These are phyloP conservation scores for Emmelina monodactyla DNA, from an alignment of 2,888 invertebrate genomes.

Conservation along the genomic window DNA sequence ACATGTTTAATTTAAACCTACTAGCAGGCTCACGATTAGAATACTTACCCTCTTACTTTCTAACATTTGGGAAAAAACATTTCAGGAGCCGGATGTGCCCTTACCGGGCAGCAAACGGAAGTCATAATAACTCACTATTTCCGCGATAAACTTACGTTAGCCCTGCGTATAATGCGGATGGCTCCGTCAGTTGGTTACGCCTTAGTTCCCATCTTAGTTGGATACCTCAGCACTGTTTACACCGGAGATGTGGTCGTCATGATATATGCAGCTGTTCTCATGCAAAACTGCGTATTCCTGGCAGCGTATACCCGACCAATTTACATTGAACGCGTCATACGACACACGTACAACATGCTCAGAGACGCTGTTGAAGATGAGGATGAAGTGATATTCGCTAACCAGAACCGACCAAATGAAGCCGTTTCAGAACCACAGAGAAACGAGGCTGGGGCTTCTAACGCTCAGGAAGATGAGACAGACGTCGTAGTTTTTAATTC, in stretches of 20 bases:
- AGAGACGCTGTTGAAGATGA: constrained; percentile 55
- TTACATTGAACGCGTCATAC: constrained; percentile 56
- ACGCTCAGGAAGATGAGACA: constrained; percentile 37
- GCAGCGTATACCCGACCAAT: constrained; percentile 62
- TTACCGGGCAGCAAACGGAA: constrained; percentile 66
- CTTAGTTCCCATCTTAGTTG: constrained; percentile 55
- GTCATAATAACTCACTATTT: constrained; percentile 67
- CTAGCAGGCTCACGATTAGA: no score
- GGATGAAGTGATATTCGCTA: constrained; percentile 67
- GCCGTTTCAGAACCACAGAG: constrained; percentile 5
- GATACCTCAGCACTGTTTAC: constrained; percentile 48
- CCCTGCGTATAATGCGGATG: constrained; percentile 58
- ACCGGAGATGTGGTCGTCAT: constrained; percentile 51
- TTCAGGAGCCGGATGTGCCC: constrained; percentile 64
- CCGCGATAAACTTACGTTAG: constrained; percentile 56
- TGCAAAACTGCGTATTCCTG: constrained; percentile 64
- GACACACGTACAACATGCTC: constrained; percentile 51
- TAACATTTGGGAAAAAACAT: no score
- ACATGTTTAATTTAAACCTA: no score
- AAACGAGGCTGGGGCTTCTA: constrained; percentile 16
- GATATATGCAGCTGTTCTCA: constrained; percentile 64
- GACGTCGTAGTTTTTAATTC: constrained; percentile 54
- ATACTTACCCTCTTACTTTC: no score
- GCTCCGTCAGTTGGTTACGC: constrained; percentile 63
- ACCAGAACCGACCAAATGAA: constrained; percentile 24